These are phyloP conservation scores for Fragum fragum DNA, from an alignment of 2,888 invertebrate species.

Conservation along the genomic window DNA sequence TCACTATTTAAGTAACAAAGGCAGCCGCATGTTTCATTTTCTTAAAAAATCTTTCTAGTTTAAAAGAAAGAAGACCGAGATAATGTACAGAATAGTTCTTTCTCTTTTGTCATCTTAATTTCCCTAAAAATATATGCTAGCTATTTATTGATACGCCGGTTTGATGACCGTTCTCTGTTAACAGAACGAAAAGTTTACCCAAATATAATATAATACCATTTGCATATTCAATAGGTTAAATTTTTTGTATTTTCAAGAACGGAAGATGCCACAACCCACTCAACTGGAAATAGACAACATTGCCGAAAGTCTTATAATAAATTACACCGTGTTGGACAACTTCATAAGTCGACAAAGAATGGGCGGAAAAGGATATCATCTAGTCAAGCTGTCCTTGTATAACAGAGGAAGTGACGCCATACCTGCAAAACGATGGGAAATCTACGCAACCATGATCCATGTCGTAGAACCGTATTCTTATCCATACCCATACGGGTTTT, in stretches of 20 bases:
- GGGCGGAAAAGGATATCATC: constrained; percentile 30
- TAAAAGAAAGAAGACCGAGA: too few species aligned
- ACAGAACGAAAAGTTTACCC: too few species aligned
- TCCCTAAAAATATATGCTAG: too few species aligned
- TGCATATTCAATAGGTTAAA: too few species aligned
- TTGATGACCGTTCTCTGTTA: too few species aligned
- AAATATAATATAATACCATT: too few species aligned
- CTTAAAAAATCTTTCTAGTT: too few species aligned
- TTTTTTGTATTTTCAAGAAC: constrained; percentile 30
- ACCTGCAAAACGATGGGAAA: constrained; percentile 67
- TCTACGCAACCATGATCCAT: constrained; percentile 59
- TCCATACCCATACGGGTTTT: constrained; percentile 60
- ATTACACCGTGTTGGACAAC: constrained; percentile 51
- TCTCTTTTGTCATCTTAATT: too few species aligned
- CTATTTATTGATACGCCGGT: too few species aligned
- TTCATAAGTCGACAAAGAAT: constrained; percentile 40
- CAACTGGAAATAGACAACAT: constrained; percentile 52
- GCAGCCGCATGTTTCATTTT: too few species aligned
- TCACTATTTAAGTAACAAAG: too few species aligned
- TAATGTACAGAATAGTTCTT: too few species aligned
- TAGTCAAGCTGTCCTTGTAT: constrained; percentile 66
- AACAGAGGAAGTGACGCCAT: constrained; percentile 71
- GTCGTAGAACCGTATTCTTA: constrained; percentile 36
- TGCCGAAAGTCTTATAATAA: constrained; percentile 41
- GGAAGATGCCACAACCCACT: constrained; percentile 33